Evolutionary conservation across 2,797 vertebrate genomes (phyloP).

Genomic region (Lepidocolaptes lacrymiger): DNA sequence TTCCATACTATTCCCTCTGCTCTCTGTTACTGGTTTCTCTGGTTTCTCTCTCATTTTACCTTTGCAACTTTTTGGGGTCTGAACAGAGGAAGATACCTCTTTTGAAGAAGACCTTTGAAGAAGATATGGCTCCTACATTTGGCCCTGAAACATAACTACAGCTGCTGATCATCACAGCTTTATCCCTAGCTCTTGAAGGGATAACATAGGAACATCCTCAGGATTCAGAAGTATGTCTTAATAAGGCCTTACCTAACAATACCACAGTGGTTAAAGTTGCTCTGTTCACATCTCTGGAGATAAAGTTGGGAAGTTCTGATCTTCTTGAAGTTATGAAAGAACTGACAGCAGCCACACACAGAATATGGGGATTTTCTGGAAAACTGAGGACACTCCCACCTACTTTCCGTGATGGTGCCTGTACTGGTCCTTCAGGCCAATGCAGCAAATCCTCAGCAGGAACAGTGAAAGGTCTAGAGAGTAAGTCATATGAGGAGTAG

Average conservation of each 20-base stretch:
- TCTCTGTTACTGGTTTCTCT: background rate
- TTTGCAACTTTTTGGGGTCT: background rate
- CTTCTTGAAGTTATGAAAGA: background rate
- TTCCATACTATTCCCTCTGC: background rate
- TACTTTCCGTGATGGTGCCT: background rate
- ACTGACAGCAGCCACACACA: background rate
- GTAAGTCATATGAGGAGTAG: background rate
- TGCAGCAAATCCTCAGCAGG: background rate
- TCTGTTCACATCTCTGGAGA: background rate
- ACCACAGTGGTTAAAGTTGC: rapidly evolving
- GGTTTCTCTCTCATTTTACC: background rate
- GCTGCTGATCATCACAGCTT: background rate
- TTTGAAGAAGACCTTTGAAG: background rate
- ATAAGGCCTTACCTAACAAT: background rate
- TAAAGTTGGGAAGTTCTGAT: background rate
- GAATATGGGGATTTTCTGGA: background rate
- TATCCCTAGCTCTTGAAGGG: background rate
- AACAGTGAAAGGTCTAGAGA: background rate
- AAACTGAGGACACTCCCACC: background rate
- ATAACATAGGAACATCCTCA: background rate
- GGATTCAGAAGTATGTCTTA: background rate
- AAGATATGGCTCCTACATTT: background rate
- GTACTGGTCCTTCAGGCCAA: rapidly evolving
- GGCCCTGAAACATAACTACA: background rate
- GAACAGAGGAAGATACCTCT: background rate